Evolutionary conservation across 2,888 invertebrate species (phyloP), one percentile per base, ranked within the genome.

Genomic region (Digitonthophagus gazella): DNA sequence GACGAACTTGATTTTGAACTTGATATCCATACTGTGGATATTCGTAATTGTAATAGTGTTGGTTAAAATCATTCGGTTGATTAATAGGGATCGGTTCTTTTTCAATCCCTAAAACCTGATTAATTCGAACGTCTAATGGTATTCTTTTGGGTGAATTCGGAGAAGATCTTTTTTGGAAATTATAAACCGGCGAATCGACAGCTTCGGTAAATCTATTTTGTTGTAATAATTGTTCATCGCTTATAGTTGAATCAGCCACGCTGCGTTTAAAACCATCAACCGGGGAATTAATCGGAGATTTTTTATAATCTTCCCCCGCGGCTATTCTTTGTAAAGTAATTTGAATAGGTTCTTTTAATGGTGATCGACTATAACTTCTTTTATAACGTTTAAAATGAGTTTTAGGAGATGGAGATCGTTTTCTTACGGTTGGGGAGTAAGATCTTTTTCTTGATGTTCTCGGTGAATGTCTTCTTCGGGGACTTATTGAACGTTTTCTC

Each of bases 121-220:
- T 87, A 69, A 89, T 83, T 76, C 89, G 81, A 73, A 88, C 88
- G 71, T 89, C 89, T 5, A 89, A 80, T 0, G 89, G 86, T 11
- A 87, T 79, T 67, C 88, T 81, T 77, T 86, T 87, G 0, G 88
- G 88, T 0, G 88, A 87, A 56, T 75, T 76, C 5, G 78, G 70
- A 1, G 71, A 68, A 22, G 57, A 44, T 22, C 4, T 3, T 44
- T 20, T 67, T 15, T 65, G 28, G 57, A 64, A 20, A 63, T 56
- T 3, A 61, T 68, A 70, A 55, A 22, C 55, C 1, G 72, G 79
- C 6, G 80, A 79, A 57, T 78, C 76, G 2, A 67, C 54, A 54
- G 18, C 28, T 18, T 64, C 54, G 28, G 78, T 78, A 28, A 76
- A 77, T 14, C 71, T 67, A 28, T 75, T 78, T 14, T 75, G 77